A percentile compares a stretch with the other conserved stretches of the same genome.
Evolutionary conservation across 2,797 vertebrate genomes (phyloP).

Genomic region (Clarias platycephalus): DNA sequence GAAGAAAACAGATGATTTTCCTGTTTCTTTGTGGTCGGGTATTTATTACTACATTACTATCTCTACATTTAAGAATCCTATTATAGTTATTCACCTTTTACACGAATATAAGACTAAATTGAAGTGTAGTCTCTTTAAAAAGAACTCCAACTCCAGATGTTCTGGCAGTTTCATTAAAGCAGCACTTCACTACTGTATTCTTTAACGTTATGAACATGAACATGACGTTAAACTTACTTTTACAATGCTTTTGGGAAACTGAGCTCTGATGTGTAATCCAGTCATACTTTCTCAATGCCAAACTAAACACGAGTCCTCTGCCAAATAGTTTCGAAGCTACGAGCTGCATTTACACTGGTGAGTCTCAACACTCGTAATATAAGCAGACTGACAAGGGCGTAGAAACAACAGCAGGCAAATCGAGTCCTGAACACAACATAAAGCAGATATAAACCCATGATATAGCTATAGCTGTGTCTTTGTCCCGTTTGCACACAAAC

Average conservation of each 20-base stretch:
- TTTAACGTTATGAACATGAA: background rate
- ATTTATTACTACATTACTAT: too few species aligned
- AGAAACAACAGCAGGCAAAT: background rate
- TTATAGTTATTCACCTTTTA: background rate
- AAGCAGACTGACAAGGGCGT: slow-evolving; percentile 20
- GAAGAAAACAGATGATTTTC: background rate
- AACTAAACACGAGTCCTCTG: slow-evolving; percentile 30
- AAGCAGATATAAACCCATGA: background rate
- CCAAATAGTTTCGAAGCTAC: slow-evolving; percentile 28
- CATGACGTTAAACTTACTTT: background rate
- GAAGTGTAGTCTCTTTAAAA: background rate
- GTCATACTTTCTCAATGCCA: slow-evolving; percentile 18
- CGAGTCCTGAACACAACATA: background rate
- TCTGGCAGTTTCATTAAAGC: background rate
- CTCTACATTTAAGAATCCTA: background rate
- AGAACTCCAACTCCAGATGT: too few species aligned
- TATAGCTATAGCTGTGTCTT: background rate
- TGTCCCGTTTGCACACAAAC: background rate
- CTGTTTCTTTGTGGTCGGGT: background rate
- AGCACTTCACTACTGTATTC: background rate
- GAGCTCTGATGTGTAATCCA: slow-evolving; percentile 16
- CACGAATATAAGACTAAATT: background rate
- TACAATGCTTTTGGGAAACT: slow-evolving; percentile 8
- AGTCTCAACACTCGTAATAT: slow-evolving; percentile 21
- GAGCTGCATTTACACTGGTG: slow-evolving; percentile 9